phyloP scores from a whole-genome alignment of 2,113 vertebrate species.

The Fulica atra region DNA sequence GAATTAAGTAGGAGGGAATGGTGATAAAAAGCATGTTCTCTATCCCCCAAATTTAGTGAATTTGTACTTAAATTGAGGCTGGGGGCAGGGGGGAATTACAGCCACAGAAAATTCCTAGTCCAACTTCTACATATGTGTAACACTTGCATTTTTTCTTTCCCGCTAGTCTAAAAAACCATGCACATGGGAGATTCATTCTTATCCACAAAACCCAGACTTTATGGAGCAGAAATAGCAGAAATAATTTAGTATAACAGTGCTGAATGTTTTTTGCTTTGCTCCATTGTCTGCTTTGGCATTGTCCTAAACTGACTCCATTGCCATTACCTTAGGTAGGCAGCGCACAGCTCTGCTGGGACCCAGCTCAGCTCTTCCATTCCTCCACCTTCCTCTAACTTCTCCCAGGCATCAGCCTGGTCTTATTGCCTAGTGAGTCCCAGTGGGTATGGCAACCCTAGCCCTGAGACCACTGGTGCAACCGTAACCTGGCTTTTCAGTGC shows the following conservation, averaged over 20 bases:
- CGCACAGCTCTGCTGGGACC: background rate
- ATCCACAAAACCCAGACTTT: background rate
- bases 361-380: background rate
- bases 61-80: background rate
- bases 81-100: background rate
- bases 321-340: background rate
- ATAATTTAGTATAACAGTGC: background rate
- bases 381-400: background rate
- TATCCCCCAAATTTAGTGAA: background rate
- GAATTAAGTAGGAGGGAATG: background rate
- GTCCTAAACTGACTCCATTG: rapidly evolving
- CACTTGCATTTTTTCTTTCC: background rate
- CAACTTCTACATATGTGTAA: background rate
- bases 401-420: rapidly evolving
- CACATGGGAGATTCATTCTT: background rate
- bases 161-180: background rate
- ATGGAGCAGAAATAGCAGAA: background rate
- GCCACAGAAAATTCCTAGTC: background rate
- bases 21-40: background rate
- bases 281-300: background rate
- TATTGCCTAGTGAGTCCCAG: background rate
- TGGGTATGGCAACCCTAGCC: background rate
- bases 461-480: background rate
- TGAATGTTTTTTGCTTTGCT: background rate
- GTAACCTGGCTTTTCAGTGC: background rate